Conservation (phyloP, 1,140 invertebrate species). For the Palaemon carinicauda region DNA sequence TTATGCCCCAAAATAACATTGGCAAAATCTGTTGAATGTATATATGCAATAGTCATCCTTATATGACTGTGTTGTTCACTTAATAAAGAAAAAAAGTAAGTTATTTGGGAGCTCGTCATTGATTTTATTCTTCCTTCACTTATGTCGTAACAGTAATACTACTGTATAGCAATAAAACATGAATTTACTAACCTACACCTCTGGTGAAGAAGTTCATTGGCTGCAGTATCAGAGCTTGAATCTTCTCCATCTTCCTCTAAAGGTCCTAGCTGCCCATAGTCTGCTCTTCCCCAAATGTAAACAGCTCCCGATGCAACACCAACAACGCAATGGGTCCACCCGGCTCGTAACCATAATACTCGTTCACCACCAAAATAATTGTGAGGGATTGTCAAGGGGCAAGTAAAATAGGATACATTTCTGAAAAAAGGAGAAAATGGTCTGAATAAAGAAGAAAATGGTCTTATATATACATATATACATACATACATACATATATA, state of each 20-base stretch:
- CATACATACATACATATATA: too few relatives aligned
- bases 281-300: conserved; percentile 81
- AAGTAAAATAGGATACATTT: conserved; percentile 62
- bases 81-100: too few relatives aligned
- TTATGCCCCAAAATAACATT: too few relatives aligned
- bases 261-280: conserved; percentile 77
- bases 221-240: conserved; percentile 37
- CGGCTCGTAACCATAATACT: conserved; percentile 65
- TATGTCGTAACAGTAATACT: not conserved
- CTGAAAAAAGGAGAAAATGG: conserved; percentile 15
- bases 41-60: too few relatives aligned
- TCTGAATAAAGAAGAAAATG: too few relatives aligned
- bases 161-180: not conserved
- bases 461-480: too few relatives aligned
- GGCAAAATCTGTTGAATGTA: too few relatives aligned
- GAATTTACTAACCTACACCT: conserved; percentile 34
- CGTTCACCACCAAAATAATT: conserved; percentile 48
- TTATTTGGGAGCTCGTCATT: too few relatives aligned
- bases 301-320: conserved; percentile 70
- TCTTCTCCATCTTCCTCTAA: conserved; percentile 53
- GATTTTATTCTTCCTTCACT: too few relatives aligned
- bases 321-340: conserved; percentile 78
- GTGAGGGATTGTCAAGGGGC: conserved; percentile 68
- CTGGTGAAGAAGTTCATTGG: conserved; percentile 3
- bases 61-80: too few relatives aligned